Percentiles rank a stretch among this genome's conserved stretches.
Conservation (phyloP, 2,797 vertebrate genomes). For the Coendou prehensilis region DNA sequence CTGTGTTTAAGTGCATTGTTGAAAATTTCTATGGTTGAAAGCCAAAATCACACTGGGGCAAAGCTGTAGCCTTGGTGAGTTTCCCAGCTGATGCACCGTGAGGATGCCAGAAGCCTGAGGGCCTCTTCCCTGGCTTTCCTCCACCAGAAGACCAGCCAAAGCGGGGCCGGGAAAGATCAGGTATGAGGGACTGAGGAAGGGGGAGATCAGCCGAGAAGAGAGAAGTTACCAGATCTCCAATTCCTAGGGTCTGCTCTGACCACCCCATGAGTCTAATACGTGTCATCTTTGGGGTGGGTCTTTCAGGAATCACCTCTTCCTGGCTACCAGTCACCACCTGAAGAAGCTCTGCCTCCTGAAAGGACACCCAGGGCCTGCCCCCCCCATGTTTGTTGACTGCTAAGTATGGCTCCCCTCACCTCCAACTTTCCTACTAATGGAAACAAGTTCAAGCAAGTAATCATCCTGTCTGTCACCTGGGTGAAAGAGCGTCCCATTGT, state of each 20-base stretch:
- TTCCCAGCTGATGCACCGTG: neutral
- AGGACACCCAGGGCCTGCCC: neutral
- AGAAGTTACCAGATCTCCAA: neutral
- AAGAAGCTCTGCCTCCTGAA: neutral
- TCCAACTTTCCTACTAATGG: neutral
- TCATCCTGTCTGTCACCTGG: neutral
- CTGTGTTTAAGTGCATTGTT: neutral
- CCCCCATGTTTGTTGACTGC: neutral
- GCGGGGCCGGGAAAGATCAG: neutral
- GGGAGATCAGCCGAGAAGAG: neutral
- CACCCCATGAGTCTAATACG: neutral
- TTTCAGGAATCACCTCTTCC: neutral
- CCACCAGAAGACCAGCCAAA: neutral
- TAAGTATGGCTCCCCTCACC: accelerated
- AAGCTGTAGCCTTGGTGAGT: neutral
- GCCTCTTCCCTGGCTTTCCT: neutral
- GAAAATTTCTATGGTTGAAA: neutral
- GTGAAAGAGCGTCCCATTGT: accelerated
- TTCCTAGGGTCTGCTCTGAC: neutral
- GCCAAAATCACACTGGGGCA: neutral
- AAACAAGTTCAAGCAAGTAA: neutral
- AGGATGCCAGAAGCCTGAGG: neutral
- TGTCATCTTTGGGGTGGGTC: neutral
- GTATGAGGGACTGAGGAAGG: too few species aligned
- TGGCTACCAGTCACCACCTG: too few species aligned